Percentiles rank a stretch among this genome's conserved stretches.
phyloP scores from a whole-genome alignment of 2,888 invertebrate species.

The Eupithecia dodoneata region DNA sequence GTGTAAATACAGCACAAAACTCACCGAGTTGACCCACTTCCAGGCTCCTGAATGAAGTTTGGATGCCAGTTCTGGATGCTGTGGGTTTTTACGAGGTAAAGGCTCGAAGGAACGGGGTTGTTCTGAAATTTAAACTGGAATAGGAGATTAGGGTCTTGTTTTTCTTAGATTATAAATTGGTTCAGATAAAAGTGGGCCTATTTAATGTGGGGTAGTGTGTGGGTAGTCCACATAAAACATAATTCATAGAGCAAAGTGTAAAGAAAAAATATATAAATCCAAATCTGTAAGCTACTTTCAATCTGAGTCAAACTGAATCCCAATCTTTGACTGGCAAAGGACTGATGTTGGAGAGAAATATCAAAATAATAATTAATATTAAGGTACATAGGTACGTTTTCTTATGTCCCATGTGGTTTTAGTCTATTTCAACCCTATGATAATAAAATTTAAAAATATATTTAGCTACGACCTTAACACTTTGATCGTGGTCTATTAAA shows the following conservation, averaged over 20 bases:
- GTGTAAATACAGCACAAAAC: conserved; percentile 47
- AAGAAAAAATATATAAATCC: too few species aligned
- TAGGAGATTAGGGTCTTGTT: not conserved
- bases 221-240: too few species aligned
- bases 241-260: too few species aligned
- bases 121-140: not conserved
- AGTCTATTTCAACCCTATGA: too few species aligned
- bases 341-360: not conserved
- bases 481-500: not conserved
- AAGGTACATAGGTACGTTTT: not conserved
- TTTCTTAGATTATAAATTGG: not conserved
- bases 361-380: not conserved
- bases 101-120: conserved; percentile 43
- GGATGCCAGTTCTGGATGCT: conserved; percentile 34
- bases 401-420: too few species aligned
- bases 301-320: not conserved
- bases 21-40: conserved; percentile 47
- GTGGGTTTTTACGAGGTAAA: conserved; percentile 38
- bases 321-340: not conserved
- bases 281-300: not conserved
- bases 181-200: not conserved
- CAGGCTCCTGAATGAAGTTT: conserved; percentile 41
- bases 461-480: not conserved
- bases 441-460: not conserved
- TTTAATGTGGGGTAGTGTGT: too few species aligned